Percentiles rank a stretch among this genome's conserved stretches.
These are phyloP conservation scores for Haliclona indistincta DNA, from an alignment of 37 sponge, comb jelly and placozoan species.

Conservation along the genomic window DNA sequence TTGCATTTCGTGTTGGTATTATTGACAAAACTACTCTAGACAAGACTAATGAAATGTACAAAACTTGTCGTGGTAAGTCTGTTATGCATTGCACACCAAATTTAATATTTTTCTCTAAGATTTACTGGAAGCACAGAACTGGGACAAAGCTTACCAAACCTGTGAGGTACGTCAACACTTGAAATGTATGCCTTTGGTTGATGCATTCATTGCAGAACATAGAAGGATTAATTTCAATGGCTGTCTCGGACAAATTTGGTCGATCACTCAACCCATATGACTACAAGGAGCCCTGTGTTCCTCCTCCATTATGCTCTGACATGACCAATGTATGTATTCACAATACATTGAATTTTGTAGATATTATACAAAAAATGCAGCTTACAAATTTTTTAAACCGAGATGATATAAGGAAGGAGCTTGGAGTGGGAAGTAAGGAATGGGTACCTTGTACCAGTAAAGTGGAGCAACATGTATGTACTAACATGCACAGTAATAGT, in stretches of 20 bases:
- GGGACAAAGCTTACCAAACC: no score
- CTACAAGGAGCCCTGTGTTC: background rate
- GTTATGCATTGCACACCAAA: no score
- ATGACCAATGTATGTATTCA: background rate
- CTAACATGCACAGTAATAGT: background rate
- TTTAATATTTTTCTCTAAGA: no score
- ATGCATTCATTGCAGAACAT: slow-evolving; percentile 50
- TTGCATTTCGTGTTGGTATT: slow-evolving; percentile 40
- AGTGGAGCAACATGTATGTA: slow-evolving; percentile 21
- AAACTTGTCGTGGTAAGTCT: slow-evolving; percentile 51
- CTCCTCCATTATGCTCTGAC: background rate
- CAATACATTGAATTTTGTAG: background rate
- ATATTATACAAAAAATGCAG: background rate
- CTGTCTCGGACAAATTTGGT: slow-evolving; percentile 23
- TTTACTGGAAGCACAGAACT: no score
- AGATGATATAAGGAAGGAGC: background rate
- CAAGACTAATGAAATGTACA: slow-evolving; percentile 47
- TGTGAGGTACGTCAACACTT: no score
- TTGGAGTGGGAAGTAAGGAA: background rate
- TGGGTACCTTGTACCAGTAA: slow-evolving; percentile 28
- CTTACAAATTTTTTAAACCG: background rate
- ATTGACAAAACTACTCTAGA: slow-evolving; percentile 48
- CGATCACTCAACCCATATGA: background rate
- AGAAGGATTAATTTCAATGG: slow-evolving; percentile 40
- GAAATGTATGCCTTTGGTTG: no score